These are phyloP conservation scores for Ganaspis sp. DNA, from an alignment of 1,140 invertebrate genomes.

Conservation along the genomic window DNA sequence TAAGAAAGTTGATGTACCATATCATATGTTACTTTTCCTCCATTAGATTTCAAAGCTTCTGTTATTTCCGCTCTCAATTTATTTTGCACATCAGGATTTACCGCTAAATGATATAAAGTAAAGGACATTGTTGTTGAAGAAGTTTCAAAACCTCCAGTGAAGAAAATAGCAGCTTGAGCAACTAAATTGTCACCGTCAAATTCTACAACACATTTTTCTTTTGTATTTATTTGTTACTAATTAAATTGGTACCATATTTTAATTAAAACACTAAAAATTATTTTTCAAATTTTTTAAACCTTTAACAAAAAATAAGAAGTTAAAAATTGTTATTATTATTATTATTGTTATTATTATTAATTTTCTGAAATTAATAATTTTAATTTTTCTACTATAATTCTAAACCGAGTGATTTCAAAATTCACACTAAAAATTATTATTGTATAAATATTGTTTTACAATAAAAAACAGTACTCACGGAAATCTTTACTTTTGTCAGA, in stretches of 20 bases:
- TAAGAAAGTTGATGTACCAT: conserved; percentile 55
- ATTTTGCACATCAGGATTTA: conserved; percentile 77
- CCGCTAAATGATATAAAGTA: conserved; percentile 77
- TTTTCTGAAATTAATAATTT: too few relatives aligned
- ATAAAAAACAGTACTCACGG: not conserved
- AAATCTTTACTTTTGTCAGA: not conserved
- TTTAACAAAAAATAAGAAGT: not conserved
- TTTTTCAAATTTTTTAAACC: not conserved
- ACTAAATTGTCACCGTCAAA: conserved; percentile 81
- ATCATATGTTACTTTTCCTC: conserved; percentile 76
- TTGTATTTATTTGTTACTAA: too few relatives aligned
- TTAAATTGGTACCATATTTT: too few relatives aligned
- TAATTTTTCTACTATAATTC: too few relatives aligned
- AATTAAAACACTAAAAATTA: too few relatives aligned
- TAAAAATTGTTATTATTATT: not conserved
- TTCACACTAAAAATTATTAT: too few relatives aligned
- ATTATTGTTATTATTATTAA: too few relatives aligned
- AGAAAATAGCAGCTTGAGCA: conserved; percentile 81
- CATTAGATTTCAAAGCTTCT: conserved; percentile 64
- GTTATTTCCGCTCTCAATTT: conserved; percentile 77
- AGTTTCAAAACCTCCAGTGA: conserved; percentile 82
- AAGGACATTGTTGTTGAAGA: conserved; percentile 77
- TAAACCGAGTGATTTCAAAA: too few relatives aligned
- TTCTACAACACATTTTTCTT: conserved; percentile 48
- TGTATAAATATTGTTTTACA: too few relatives aligned